These are phyloP conservation scores for Drosophila subsilvestris DNA, from an alignment of 2,888 invertebrate species.

Conservation along the genomic window DNA sequence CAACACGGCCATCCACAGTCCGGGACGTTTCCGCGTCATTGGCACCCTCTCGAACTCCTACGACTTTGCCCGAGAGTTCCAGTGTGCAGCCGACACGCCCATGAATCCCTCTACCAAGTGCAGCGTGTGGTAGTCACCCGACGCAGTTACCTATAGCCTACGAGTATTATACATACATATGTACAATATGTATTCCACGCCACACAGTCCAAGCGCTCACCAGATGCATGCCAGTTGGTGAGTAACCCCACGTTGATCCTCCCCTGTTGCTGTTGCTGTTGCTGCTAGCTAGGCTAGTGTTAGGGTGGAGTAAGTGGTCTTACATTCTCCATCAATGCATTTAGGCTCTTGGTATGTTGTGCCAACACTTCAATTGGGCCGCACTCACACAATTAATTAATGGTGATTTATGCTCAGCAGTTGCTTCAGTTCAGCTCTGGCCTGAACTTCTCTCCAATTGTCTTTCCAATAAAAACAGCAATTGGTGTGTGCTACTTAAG, in stretches of 20 bases:
- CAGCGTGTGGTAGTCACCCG: conserved; percentile 88
- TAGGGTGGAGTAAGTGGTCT: conserved; percentile 5
- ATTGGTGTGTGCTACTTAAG: conserved; percentile 25
- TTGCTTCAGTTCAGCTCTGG: conserved; percentile 22
- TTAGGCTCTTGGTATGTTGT: conserved; percentile 41
- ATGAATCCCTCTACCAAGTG: conserved; percentile 93
- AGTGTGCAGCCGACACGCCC: conserved; percentile 88
- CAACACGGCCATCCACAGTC: conserved; percentile 93
- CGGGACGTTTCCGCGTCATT: conserved; percentile 91
- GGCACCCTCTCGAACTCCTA: conserved; percentile 91
- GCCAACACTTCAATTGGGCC: conserved; percentile 67
- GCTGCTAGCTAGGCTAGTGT: too few species aligned
- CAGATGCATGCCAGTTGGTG: conserved; percentile 48
- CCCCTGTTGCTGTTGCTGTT: conserved; percentile 42
- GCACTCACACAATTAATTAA: conserved; percentile 64
- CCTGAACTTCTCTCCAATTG: conserved; percentile 60
- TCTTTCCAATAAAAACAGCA: conserved; percentile 50
- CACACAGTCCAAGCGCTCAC: conserved; percentile 24
- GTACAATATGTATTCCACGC: conserved; percentile 29
- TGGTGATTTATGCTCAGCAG: conserved; percentile 71
- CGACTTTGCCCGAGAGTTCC: conserved; percentile 90
- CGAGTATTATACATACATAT: conserved; percentile 56
- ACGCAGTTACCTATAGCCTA: conserved; percentile 31
- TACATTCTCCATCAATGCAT: neutral
- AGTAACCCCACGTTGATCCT: conserved; percentile 23